Conservation (phyloP, 2,113 vertebrate genomes). For the Oriolus oriolus region DNA sequence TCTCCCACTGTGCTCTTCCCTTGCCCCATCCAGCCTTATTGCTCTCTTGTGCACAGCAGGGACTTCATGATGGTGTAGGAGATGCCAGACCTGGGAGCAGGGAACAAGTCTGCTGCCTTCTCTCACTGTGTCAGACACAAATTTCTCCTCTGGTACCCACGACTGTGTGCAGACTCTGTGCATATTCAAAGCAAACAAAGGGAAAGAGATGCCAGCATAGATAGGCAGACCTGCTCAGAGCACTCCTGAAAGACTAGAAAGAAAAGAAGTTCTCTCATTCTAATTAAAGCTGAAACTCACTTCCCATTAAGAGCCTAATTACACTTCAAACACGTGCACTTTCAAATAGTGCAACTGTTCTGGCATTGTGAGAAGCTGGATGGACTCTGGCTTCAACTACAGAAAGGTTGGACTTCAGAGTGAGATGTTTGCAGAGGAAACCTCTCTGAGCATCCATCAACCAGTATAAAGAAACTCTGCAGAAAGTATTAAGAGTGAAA, state of each 20-base stretch:
- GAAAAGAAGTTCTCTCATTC: neutral
- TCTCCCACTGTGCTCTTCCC: neutral
- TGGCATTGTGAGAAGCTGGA: neutral
- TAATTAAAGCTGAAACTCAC: conserved; percentile 12
- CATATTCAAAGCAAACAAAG: neutral
- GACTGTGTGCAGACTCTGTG: neutral
- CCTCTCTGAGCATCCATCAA: neutral
- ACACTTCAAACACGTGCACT: neutral
- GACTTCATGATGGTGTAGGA: neutral
- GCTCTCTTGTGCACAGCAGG: neutral
- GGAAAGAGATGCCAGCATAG: neutral
- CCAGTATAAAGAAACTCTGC: neutral
- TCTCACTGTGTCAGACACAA: neutral
- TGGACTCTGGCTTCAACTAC: neutral
- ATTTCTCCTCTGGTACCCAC: neutral
- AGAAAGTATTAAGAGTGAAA: neutral
- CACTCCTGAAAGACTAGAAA: neutral
- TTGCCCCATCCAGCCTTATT: neutral
- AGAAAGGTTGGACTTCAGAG: neutral
- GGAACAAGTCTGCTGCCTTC: neutral
- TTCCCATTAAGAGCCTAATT: neutral
- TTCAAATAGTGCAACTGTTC: neutral
- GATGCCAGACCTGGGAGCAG: neutral
- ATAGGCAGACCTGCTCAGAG: neutral
- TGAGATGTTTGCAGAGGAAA: neutral